These are phyloP conservation scores for Myrmecophaga tridactyla DNA, from an alignment of 2,113 vertebrate genomes.

Conservation along the genomic window DNA sequence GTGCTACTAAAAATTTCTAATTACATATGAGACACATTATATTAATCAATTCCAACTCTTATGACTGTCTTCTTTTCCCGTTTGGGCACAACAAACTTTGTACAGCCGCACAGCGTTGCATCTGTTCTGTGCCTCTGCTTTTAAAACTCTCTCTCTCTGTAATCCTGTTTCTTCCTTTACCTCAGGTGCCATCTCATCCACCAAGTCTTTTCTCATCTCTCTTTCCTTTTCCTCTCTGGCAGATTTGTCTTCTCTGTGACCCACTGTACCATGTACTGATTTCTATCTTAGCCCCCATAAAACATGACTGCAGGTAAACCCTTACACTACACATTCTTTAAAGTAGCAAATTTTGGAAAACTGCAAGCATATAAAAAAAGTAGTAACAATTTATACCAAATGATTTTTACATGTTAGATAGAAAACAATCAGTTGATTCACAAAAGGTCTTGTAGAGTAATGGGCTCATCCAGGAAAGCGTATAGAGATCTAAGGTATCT, in stretches of 20 bases:
- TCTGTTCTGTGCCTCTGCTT: neutral
- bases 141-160: neutral
- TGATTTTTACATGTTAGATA: neutral
- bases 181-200: neutral
- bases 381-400: neutral
- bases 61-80: neutral
- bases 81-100: neutral
- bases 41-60: neutral
- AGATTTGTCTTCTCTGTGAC: neutral
- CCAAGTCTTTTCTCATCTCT: neutral
- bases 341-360: neutral
- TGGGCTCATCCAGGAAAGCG: neutral
- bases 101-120: no score
- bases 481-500: neutral
- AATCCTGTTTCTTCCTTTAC: neutral
- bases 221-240: neutral
- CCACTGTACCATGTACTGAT: neutral
- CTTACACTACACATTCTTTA: neutral
- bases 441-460: neutral
- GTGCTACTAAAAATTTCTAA: neutral
- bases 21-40: rapidly evolving
- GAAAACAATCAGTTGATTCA: neutral
- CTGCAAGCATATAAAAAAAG: neutral
- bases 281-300: neutral
- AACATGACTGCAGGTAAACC: neutral